Percentiles rank a stretch among this genome's conserved stretches.
Evolutionary conservation across 2,888 invertebrate species (phyloP).

Genomic region (Glaucopsyche alexis): DNA sequence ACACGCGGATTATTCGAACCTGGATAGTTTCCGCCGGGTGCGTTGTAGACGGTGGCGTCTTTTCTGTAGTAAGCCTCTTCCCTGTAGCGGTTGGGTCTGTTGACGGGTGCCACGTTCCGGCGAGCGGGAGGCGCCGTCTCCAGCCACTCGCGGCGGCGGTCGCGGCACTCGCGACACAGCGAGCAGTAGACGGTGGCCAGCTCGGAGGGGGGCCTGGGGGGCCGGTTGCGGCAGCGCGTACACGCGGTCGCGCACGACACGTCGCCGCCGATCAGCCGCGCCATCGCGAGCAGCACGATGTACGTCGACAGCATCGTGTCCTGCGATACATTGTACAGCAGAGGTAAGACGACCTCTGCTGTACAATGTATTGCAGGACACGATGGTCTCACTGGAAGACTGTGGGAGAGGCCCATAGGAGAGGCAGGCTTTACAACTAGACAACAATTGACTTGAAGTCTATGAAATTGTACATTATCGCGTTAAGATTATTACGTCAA

Average conservation of each 20-base stretch:
- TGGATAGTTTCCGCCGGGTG: neutral
- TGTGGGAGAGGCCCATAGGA: too few relatives aligned
- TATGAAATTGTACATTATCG: too few relatives aligned
- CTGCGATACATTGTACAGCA: neutral
- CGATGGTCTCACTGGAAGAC: too few relatives aligned
- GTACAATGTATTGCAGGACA: too few relatives aligned
- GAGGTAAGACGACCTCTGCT: too few relatives aligned
- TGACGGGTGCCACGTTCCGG: neutral
- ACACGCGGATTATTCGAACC: neutral
- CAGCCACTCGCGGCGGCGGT: neutral
- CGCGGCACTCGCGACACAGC: neutral
- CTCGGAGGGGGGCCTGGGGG: neutral
- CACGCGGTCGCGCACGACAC: neutral
- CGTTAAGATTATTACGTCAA: too few relatives aligned
- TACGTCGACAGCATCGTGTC: neutral
- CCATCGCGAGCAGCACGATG: neutral
- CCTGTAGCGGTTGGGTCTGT: neutral
- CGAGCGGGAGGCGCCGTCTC: neutral
- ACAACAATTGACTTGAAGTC: too few relatives aligned
- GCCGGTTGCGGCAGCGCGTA: neutral
- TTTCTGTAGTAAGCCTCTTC: neutral
- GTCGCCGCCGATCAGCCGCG: neutral
- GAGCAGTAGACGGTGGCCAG: neutral
- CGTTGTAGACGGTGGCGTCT: neutral
- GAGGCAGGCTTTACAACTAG: too few relatives aligned